Evolutionary conservation across 2,113 vertebrate species (phyloP), one percentile per base, ranked within the genome.

Genomic region (Tinamus guttatus): DNA sequence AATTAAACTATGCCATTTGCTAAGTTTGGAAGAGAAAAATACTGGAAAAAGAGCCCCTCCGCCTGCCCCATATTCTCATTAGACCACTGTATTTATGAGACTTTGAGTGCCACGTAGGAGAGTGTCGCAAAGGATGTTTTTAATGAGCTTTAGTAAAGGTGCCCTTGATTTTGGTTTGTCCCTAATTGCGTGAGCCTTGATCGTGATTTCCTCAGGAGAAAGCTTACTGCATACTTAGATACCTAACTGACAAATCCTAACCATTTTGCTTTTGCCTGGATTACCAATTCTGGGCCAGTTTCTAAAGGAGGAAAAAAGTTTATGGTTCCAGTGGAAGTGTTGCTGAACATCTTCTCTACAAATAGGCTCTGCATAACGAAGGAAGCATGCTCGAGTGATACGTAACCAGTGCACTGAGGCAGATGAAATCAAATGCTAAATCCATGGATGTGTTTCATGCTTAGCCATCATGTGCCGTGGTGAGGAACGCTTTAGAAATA

Each of bases 1-100:
- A 95, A 97, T 97, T 97, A 97, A 97, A 95, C 87, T 85, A 56
- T 89, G 96, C 87, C 95, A 93, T 89, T 94, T 94, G 88, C 94
- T 86, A 87, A 81, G 88, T 76, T 58, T 41, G 77, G 87, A 88
- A 91, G 54, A 93, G 93, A 67, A 92, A 96, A 94, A 95, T 62
- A 82, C 87, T 51, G 73, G 59, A 94, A 67, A 65, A 69, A 43
- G 80, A 49, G 47, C 27, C 52, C 52, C 52, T 54, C 3, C 7
- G 27, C 60, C 58, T 19, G 58, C 60, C 19, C 13, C 77, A 67
- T 83, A 71, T 81, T 94, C 94, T 95, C 88, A 94, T 95, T 95
- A 96, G 81, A 58, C 76, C 59, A 47, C 86, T 74, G 40, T 19
- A 76, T 95, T 88, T 63, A 6, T 70, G 88, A 97, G 78, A 68